Evolutionary conservation across 2,888 invertebrate species (phyloP), one percentile per base, ranked within the genome.

Genomic region (Uloborus plumipes): DNA sequence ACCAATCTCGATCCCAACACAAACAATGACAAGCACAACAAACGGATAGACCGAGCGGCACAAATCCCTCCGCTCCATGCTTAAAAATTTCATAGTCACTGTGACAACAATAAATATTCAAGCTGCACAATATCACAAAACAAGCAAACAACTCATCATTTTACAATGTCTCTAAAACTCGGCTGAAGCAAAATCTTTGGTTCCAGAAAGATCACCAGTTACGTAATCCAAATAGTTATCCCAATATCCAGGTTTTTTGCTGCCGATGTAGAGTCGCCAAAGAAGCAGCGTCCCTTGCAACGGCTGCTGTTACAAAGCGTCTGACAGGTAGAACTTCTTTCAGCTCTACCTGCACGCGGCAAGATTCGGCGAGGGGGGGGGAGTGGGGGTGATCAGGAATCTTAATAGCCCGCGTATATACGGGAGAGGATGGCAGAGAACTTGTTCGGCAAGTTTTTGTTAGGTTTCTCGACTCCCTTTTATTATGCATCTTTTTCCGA

Each of bases 401-500:
- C 62, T 62, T 62, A 49, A 58, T 50, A 22, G 66, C 49, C 13
- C 39, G 39, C 16, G n/a, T 13, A 58, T 49, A 22, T 55, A 51
- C 15, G 55, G 62, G 22, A 39, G 47, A 51, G 66, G 39, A 31
- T 64, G 39, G 50, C 16, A 67, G 66, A 66, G 22, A 80, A 80
- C 80, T 80, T 49, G 80, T 74, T 74, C 69, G 69, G 50, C 80
- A 47, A 74, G 80, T 80, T 80, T 69, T 79, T 65, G 61, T 62
- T 64, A 64, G 26, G 58, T 74, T 67, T 74, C 73, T 53, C 62
- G 20, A 55, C 74, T 62, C 64, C 59, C 62, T 64, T 39, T 11
- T 13, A 26, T 20, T 58, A 58, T 22, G 20, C 18, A 58, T 58
- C n/a, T 58, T n/a, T 61, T 61, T 62, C 39, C 14, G 18, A 62